Conservation (phyloP, 2,797 vertebrate genomes). For the Gadopsis bispinosus region DNA sequence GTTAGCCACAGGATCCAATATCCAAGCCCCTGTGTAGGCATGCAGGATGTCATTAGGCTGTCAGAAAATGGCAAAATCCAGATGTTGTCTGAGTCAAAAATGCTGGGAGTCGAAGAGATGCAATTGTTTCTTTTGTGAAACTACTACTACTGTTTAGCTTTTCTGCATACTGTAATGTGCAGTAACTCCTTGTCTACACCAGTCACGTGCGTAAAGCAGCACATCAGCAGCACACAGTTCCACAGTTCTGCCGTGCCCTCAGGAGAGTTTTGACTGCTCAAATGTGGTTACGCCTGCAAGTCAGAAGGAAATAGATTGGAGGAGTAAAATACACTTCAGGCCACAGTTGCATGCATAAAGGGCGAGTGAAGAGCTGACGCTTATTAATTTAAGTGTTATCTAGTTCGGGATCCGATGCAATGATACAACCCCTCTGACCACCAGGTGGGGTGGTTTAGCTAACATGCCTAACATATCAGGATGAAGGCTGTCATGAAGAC, state of each 20-base stretch:
- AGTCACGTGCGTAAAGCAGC: background rate
- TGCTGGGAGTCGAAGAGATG: background rate
- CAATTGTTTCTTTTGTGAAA: background rate
- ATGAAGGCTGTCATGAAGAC: background rate
- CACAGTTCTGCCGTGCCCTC: background rate
- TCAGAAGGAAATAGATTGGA: background rate
- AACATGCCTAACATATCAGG: too few species aligned
- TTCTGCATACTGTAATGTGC: background rate
- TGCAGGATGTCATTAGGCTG: background rate
- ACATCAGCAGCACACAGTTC: background rate
- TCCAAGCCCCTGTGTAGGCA: background rate
- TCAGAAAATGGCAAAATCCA: too few species aligned
- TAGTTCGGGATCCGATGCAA: too few species aligned
- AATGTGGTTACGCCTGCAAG: background rate
- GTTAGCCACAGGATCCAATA: background rate
- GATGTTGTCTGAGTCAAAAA: too few species aligned
- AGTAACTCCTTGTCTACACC: background rate
- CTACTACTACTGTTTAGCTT: too few species aligned
- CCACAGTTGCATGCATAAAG: too few species aligned
- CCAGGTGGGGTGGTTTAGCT: too few species aligned
- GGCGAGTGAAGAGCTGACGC: too few species aligned
- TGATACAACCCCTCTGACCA: too few species aligned
- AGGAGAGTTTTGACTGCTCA: background rate
- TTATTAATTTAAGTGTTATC: too few species aligned
- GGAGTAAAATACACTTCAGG: background rate